phyloP scores from a whole-genome alignment of 2,113 vertebrate species.

The Cephalopterus ornatus region DNA sequence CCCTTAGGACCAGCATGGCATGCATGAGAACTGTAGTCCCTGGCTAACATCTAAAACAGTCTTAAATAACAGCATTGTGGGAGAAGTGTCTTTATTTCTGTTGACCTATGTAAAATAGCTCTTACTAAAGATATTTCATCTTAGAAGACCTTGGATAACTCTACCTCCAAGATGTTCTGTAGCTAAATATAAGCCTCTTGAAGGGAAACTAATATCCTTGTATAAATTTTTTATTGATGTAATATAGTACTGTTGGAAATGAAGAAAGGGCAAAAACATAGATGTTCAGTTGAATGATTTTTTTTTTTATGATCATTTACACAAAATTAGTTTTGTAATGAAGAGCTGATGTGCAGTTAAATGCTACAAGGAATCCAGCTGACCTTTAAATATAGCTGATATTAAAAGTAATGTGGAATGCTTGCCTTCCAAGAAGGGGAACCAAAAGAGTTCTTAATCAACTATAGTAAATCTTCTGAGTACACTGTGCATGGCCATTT shows the following conservation, averaged over 20 bases:
- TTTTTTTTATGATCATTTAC: not conserved
- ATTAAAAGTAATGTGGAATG: not conserved
- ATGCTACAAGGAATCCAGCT: not conserved
- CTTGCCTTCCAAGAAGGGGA: not conserved
- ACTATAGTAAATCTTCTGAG: not conserved
- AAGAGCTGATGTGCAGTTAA: not conserved
- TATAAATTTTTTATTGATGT: not conserved
- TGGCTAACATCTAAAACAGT: not conserved
- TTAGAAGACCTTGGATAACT: not conserved
- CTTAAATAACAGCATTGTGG: not conserved
- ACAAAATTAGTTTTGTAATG: not conserved
- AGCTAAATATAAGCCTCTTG: not conserved
- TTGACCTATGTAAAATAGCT: not conserved
- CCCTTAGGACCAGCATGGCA: fast-evolving
- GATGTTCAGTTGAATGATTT: not conserved
- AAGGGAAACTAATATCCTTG: not conserved
- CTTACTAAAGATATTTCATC: not conserved
- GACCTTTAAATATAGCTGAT: not conserved
- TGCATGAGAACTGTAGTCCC: not conserved
- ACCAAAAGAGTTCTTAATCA: not conserved
- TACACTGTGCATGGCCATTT: not conserved
- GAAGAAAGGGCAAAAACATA: not conserved
- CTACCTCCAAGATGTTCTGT: not conserved
- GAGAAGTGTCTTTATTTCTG: not conserved
- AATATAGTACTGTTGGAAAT: not conserved